Evolutionary conservation across 2,113 vertebrate species (phyloP).

Genomic region (Tychaedon coryphoeus): DNA sequence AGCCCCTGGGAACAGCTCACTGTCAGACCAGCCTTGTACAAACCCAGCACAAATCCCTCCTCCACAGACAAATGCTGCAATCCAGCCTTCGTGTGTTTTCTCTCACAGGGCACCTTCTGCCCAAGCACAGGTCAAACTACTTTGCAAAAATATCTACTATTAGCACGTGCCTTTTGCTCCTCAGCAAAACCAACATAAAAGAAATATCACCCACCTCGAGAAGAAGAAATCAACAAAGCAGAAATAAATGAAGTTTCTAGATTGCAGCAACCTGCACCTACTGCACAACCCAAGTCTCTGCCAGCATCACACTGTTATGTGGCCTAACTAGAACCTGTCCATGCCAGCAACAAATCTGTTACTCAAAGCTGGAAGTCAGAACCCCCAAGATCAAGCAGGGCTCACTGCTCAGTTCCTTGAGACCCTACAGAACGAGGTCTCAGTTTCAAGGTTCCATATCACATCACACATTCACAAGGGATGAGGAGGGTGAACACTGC

Average conservation of each 20-base stretch:
- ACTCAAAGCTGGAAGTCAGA: not conserved
- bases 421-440: not conserved
- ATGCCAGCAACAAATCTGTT: not conserved
- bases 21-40: not conserved
- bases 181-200: not conserved
- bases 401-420: not conserved
- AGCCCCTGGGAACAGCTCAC: not conserved
- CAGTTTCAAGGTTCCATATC: not conserved
- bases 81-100: not conserved
- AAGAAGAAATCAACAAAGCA: not conserved
- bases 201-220: not conserved
- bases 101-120: not conserved
- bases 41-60: not conserved
- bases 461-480: fast-evolving
- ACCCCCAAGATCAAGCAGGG: not conserved
- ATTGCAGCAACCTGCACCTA: not conserved
- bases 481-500: not conserved
- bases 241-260: not conserved
- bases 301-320: not conserved
- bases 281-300: not conserved
- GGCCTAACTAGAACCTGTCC: not conserved
- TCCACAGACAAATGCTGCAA: not conserved
- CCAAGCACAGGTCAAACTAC: not conserved
- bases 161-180: not conserved
- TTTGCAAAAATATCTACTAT: not conserved